phyloP scores from a whole-genome alignment of 2,888 invertebrate species.

The Drymonia ruficornis region DNA sequence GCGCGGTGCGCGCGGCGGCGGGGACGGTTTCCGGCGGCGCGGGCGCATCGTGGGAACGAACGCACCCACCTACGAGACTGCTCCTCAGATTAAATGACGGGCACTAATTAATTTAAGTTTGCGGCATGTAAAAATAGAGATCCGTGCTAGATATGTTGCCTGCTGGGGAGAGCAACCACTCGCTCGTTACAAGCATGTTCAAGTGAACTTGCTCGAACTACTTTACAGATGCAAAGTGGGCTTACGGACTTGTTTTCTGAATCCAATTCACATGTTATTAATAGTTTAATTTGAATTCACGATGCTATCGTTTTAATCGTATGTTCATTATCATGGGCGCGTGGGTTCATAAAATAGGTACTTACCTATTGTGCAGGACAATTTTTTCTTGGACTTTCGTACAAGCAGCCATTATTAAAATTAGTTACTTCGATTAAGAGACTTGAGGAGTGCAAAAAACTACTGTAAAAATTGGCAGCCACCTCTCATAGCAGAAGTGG shows the following conservation, averaged over 20 bases:
- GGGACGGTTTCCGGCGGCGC: slow-evolving; percentile 75
- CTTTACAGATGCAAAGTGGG: slow-evolving; percentile 23
- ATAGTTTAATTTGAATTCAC: slow-evolving; percentile 20
- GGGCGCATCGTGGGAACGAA: slow-evolving; percentile 80
- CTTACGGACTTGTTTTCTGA: slow-evolving; percentile 33
- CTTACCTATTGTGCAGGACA: too few species aligned
- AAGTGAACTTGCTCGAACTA: slow-evolving; percentile 23
- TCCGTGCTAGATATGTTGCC: slow-evolving; percentile 44
- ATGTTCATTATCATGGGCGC: background rate
- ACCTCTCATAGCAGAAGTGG: background rate
- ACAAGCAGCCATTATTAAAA: too few species aligned
- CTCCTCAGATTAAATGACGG: slow-evolving; percentile 77
- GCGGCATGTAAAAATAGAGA: slow-evolving; percentile 66
- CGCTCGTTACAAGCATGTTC: slow-evolving; percentile 23
- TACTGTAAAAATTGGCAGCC: background rate
- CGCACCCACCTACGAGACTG: slow-evolving; percentile 73
- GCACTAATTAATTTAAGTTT: slow-evolving; percentile 80
- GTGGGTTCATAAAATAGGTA: too few species aligned
- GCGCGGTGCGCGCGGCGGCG: slow-evolving; percentile 37
- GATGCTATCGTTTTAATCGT: background rate
- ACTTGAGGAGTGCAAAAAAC: too few species aligned
- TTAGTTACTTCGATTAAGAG: too few species aligned
- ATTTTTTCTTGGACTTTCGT: too few species aligned
- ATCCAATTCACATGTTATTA: slow-evolving; percentile 28
- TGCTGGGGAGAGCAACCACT: slow-evolving; percentile 35